Base-by-base conservation (phyloP, 2,113 vertebrate species). In the Anolis sagrei region DNA sequence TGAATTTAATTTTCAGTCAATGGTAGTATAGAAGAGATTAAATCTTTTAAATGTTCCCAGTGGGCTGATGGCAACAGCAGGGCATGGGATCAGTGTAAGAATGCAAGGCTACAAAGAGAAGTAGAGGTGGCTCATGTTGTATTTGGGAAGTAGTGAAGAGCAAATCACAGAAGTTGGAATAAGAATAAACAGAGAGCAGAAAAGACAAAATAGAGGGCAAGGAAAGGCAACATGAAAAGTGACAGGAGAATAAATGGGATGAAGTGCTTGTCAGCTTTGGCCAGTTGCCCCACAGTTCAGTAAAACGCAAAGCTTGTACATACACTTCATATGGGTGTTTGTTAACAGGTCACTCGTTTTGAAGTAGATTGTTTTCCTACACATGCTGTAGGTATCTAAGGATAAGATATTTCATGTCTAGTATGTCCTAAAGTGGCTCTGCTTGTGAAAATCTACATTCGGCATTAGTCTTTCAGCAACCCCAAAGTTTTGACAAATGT, bases 101-200 rank as follows among this genome's bases (percentile, higher is more conserved):
- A 83, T 83, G 49, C 84, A 83, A 74, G 61, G 61, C 58, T 0
- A n/a, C 68, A 73, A 36, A 80, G 75, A 82, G 62, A 58, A 68
- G 36, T 80, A 83, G n/a, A 36, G 34, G 8, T 87, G 87, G 89
- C 51, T 87, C 14, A 1, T 16, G 2, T 58, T 84, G 2, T 80
- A 77, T 83, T 89, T 87, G 82, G 29, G 76, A 87, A 89, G 39
- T 32, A 75, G n/a, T 68, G 19, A 70, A 88, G 81, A 88, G 90
- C 61, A 62, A 36, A 78, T 29, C 54, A 89, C 70, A 58, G 77
- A 0, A 0, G 0, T 6, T 85, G 25, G 5, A 23, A 62, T 84
- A 78, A 87, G 85, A 82, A 86, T 5, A 44, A 27, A 68, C 49
- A 86, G 76, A 80, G 64, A 70, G 48, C 81, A 83, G 73, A 66